These are phyloP conservation scores for Gastrophryne carolinensis DNA, from an alignment of 2,797 vertebrate species.

Conservation along the genomic window DNA sequence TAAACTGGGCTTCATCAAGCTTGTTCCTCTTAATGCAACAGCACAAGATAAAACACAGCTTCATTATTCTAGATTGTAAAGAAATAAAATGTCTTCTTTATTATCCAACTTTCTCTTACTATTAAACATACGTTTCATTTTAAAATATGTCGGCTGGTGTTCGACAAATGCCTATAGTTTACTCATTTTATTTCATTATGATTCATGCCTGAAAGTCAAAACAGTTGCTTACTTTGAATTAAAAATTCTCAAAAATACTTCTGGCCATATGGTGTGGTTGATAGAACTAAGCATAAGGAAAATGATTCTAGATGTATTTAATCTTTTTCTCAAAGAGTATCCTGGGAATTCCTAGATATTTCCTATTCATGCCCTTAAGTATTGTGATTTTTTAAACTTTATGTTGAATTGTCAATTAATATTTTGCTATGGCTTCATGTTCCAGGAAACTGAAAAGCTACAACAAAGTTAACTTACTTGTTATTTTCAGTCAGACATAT, in stretches of 20 bases:
- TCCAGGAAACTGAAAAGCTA: not conserved
- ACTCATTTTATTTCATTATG: constrained; percentile 37
- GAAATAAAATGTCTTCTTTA: constrained; percentile 51
- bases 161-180: constrained; percentile 33
- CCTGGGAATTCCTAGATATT: constrained; percentile 44
- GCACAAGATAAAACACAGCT: constrained; percentile 44
- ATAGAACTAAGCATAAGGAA: constrained; percentile 53
- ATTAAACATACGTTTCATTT: constrained; percentile 42
- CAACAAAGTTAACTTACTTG: constrained; percentile 12
- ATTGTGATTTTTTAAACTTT: constrained; percentile 50
- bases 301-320: constrained; percentile 38
- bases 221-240: constrained; percentile 37
- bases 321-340: constrained; percentile 35
- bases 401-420: constrained; percentile 54
- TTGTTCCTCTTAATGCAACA: constrained; percentile 50
- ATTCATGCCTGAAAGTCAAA: constrained; percentile 47
- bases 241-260: constrained; percentile 43
- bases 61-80: constrained; percentile 52
- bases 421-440: constrained; percentile 36
- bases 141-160: constrained; percentile 43
- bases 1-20: constrained; percentile 29
- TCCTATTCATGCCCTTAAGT: constrained; percentile 45
- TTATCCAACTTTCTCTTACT: constrained; percentile 30
- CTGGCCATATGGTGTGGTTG: constrained; percentile 36
- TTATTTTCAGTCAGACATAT: constrained; percentile 6